These are phyloP conservation scores for Folsomia candida DNA, from an alignment of 2,888 invertebrate genomes.

Conservation along the genomic window DNA sequence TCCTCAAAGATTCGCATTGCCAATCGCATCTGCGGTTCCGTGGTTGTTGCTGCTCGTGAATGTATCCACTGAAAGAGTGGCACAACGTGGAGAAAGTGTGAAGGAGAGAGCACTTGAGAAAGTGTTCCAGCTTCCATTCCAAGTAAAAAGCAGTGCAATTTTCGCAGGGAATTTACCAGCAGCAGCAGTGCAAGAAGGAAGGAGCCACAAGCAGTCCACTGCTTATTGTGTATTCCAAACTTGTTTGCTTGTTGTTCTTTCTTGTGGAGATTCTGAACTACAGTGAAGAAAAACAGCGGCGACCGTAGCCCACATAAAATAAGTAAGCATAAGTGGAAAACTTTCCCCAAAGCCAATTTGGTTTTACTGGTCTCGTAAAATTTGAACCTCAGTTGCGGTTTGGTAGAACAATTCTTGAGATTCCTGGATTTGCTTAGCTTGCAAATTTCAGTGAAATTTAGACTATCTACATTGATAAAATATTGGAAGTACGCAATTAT, in stretches of 20 bases:
- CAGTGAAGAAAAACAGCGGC: not conserved
- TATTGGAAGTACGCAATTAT: too few relatives aligned
- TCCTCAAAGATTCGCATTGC: not conserved
- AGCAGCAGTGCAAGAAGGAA: not conserved
- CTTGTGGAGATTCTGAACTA: not conserved
- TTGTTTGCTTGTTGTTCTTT: slow-evolving; percentile 6
- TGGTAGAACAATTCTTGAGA: not conserved
- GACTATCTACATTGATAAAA: not conserved
- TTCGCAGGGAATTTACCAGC: too few relatives aligned
- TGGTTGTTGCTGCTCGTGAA: not conserved
- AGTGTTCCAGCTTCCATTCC: not conserved
- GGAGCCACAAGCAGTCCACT: not conserved
- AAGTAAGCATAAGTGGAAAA: slow-evolving; percentile 38
- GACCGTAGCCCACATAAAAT: slow-evolving; percentile 4
- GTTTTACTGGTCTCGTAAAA: slow-evolving; percentile 38
- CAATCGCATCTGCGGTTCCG: not conserved
- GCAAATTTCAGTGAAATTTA: slow-evolving; percentile 6
- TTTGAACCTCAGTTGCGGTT: slow-evolving; percentile 27
- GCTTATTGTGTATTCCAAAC: slow-evolving; percentile 11
- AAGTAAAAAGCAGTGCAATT: not conserved
- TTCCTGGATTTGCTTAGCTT: not conserved
- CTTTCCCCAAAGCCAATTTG: slow-evolving; percentile 39
- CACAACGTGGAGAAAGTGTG: not conserved
- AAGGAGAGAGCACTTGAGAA: not conserved
- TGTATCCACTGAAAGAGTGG: too few relatives aligned